These are phyloP conservation scores for Stichodactyla mertensii DNA, from an alignment of 64 coral and sea anemone species.

Conservation along the genomic window DNA sequence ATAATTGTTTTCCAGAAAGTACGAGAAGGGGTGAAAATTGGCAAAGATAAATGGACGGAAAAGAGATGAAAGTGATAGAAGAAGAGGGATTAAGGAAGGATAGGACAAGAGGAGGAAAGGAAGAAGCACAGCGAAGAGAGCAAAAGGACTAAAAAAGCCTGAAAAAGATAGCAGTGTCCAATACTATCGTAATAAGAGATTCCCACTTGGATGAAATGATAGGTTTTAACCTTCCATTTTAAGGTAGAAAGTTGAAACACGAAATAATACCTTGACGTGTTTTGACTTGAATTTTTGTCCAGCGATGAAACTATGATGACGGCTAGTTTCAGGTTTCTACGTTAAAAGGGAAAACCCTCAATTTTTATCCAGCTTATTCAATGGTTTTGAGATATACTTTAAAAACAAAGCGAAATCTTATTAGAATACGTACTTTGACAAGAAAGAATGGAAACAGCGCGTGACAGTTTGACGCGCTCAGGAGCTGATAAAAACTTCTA, in stretches of 20 bases:
- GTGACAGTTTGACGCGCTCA: not conserved
- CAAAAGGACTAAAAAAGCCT: not conserved
- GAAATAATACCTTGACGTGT: too few relatives aligned
- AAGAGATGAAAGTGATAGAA: not conserved
- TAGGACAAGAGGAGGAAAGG: not conserved
- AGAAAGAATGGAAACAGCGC: not conserved
- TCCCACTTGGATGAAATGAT: not conserved
- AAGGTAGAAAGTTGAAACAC: too few relatives aligned
- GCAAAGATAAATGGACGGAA: not conserved
- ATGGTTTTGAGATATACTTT: not conserved
- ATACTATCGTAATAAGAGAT: not conserved
- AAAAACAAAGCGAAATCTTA: not conserved
- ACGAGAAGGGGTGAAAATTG: slow-evolving; percentile 1
- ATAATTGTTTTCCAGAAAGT: not conserved
- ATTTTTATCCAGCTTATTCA: not conserved
- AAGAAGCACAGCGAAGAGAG: not conserved
- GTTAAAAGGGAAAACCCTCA: not conserved
- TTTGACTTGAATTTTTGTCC: not conserved
- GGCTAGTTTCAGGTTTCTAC: too few relatives aligned
- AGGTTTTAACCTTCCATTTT: too few relatives aligned
- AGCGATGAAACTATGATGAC: not conserved
- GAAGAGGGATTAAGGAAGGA: not conserved
- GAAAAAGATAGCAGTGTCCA: not conserved
- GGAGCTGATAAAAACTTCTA: not conserved
- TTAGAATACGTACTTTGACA: not conserved